phyloP scores from a whole-genome alignment of 2,113 vertebrate species.

The Corythornis cristatus region DNA sequence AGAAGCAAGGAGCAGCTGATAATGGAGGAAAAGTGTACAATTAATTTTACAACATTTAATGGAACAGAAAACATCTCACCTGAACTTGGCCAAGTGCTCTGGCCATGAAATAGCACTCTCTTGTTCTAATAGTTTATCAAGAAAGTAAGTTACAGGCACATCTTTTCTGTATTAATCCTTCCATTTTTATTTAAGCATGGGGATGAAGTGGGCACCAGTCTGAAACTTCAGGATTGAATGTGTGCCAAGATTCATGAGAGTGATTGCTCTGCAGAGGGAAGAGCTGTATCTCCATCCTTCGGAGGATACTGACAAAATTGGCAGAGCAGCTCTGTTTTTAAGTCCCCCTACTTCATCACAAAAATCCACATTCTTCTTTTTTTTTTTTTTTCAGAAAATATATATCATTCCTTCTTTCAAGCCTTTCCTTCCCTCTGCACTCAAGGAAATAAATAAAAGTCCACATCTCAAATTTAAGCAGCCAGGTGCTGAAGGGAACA shows the following conservation, averaged over 20 bases:
- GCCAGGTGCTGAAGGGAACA: background rate
- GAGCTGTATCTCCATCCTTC: conserved; percentile 27
- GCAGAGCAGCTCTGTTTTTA: conserved; percentile 19
- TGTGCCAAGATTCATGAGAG: conserved; percentile 20
- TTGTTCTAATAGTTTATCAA: background rate
- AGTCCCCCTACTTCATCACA: background rate
- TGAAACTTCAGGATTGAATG: conserved; percentile 32
- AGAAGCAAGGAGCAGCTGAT: background rate
- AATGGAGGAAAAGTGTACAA: background rate
- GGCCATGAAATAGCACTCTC: background rate
- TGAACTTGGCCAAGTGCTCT: background rate
- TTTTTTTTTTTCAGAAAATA: background rate
- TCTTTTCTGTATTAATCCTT: conserved; percentile 57
- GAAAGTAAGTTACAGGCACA: conserved; percentile 37
- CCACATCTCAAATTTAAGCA: background rate
- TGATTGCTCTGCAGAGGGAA: conserved; percentile 53
- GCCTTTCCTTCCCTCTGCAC: background rate
- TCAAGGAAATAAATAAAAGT: conserved; percentile 11
- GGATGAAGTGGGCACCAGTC: conserved; percentile 49
- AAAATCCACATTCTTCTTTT: conserved; percentile 14
- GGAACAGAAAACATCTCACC: background rate
- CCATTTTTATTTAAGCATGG: conserved; percentile 50
- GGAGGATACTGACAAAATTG: conserved; percentile 14
- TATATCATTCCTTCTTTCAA: background rate
- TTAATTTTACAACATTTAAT: background rate